phyloP scores from a whole-genome alignment of 2,113 vertebrate genomes.

The Phasianus colchicus region DNA sequence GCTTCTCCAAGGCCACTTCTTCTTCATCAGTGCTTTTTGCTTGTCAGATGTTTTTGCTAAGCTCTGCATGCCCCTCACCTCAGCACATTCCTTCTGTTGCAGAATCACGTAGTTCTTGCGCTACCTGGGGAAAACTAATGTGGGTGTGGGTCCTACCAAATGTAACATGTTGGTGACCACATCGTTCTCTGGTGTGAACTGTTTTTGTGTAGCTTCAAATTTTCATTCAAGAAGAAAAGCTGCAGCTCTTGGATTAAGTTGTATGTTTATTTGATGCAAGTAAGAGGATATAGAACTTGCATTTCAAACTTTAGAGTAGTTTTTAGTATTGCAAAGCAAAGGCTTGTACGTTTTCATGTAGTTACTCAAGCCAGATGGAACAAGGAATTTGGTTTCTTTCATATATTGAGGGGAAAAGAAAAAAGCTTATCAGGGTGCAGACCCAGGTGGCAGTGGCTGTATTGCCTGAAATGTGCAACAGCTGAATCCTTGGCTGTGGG shows the following conservation, averaged over 20 bases:
- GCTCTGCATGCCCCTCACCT: background rate
- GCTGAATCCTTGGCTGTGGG: background rate
- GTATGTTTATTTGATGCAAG: background rate
- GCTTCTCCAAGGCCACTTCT: background rate
- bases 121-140: background rate
- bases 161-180: background rate
- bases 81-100: background rate
- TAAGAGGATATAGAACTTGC: background rate
- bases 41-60: background rate
- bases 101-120: background rate
- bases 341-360: background rate
- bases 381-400: background rate
- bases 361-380: background rate
- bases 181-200: background rate
- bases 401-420: background rate
- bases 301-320: background rate
- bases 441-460: rapidly evolving
- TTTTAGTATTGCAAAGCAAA: no score
- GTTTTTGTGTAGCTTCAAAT: background rate
- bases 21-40: background rate
- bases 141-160: background rate
- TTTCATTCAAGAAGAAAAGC: background rate
- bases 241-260: background rate
- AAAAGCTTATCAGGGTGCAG: background rate
- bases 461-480: background rate